phyloP scores from a whole-genome alignment of 2,888 invertebrate species.

The Cyclophora albipunctata region DNA sequence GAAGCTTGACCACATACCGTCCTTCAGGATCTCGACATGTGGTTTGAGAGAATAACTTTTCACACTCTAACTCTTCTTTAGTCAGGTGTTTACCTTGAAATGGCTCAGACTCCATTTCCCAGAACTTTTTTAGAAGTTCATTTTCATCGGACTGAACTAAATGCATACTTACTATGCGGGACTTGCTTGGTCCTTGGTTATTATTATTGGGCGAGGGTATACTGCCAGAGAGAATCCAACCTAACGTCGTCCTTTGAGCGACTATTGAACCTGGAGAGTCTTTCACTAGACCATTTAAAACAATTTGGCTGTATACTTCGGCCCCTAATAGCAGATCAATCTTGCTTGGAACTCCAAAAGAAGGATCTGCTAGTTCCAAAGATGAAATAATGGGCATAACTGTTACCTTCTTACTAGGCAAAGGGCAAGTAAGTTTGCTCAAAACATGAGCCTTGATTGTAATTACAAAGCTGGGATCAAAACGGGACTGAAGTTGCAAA shows the following conservation, averaged over 20 bases:
- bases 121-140: conserved; percentile 15
- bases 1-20: conserved; percentile 16
- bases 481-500: not conserved
- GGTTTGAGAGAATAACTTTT: conserved; percentile 9
- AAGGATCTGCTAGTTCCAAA: conserved; percentile 7
- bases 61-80: conserved; percentile 16
- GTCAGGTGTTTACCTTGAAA: conserved; percentile 6
- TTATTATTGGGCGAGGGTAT: not conserved
- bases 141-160: conserved; percentile 3
- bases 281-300: conserved; percentile 11
- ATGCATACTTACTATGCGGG: conserved; percentile 5
- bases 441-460: conserved; percentile 1
- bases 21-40: conserved; percentile 11
- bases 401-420: not conserved
- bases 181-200: conserved; percentile 1
- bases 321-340: conserved; percentile 12
- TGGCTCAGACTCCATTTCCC: conserved; percentile 20
- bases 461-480: not conserved
- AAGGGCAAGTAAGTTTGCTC: not conserved
- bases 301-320: conserved; percentile 5
- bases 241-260: conserved; percentile 14
- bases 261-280: conserved; percentile 4
- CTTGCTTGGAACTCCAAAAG: conserved; percentile 5
- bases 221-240: conserved; percentile 19
- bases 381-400: not conserved